A percentile compares a stretch with the other conserved stretches of the same genome.
phyloP scores from a whole-genome alignment of 2,113 vertebrate genomes.

The Etia nguti region DNA sequence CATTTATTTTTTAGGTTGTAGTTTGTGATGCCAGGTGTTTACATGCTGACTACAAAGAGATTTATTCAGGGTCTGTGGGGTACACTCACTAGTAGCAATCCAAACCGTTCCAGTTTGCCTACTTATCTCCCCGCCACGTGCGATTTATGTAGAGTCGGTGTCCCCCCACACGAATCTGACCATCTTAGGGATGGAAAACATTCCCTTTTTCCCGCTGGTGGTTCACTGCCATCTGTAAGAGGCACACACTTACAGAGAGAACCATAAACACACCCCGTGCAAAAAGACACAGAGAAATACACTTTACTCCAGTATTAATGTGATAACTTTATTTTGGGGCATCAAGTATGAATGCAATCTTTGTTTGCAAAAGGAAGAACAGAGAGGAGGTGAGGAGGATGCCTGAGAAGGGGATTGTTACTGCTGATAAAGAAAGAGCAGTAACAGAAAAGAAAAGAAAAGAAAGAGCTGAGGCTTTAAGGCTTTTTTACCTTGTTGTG shows the following conservation, averaged over 20 bases:
- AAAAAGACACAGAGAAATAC: constrained; percentile 14
- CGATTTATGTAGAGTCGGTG: constrained; percentile 50
- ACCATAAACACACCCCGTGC: constrained; percentile 32
- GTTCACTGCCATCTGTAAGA: constrained; percentile 40
- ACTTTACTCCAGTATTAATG: neutral
- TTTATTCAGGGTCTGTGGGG: constrained; percentile 19
- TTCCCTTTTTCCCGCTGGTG: constrained; percentile 43
- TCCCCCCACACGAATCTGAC: constrained; percentile 64
- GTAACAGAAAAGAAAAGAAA: neutral
- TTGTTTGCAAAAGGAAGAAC: neutral
- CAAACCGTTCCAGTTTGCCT: constrained; percentile 34
- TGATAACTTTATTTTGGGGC: neutral
- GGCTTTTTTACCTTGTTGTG: neutral
- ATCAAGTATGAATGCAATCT: neutral
- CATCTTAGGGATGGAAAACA: constrained; percentile 76
- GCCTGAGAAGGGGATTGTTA: neutral
- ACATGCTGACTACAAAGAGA: neutral
- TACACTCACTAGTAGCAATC: neutral
- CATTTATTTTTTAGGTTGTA: neutral
- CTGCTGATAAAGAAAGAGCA: neutral
- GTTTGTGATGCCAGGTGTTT: neutral
- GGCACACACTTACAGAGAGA: constrained; percentile 22
- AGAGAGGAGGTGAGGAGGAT: neutral
- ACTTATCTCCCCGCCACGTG: constrained; percentile 51
- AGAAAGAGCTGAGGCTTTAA: neutral